Evolutionary conservation across 2,113 vertebrate species (phyloP).

Genomic region (Trachemys scripta): DNA sequence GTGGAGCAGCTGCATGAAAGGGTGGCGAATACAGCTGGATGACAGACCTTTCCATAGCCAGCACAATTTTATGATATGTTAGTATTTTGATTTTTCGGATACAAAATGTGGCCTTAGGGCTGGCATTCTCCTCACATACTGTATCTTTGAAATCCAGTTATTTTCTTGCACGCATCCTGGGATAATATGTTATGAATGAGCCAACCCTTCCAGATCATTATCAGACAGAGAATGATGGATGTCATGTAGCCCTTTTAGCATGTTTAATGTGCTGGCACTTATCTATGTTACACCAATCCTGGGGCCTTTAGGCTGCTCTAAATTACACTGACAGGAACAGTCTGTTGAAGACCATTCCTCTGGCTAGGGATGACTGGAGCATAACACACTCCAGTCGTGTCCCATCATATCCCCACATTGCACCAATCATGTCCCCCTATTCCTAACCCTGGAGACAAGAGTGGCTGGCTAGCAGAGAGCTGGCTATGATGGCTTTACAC

Average conservation of each 20-base stretch:
- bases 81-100: not conserved
- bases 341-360: not conserved
- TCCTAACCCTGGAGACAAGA: not conserved
- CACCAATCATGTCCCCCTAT: not conserved
- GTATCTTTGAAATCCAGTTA: not conserved
- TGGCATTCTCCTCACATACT: not conserved
- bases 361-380: constrained; percentile 50
- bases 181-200: not conserved
- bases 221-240: not conserved
- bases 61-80: not conserved
- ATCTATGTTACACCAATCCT: not conserved
- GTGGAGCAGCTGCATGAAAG: not conserved
- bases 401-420: constrained; percentile 38
- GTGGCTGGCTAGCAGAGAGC: not conserved
- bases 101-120: not conserved
- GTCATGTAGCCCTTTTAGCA: not conserved
- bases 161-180: not conserved
- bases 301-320: not conserved
- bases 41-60: not conserved
- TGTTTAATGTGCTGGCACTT: not conserved
- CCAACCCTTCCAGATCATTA: not conserved
- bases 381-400: constrained; percentile 33
- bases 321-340: not conserved
- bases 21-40: not conserved
- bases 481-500: not conserved